Evolutionary conservation across 2,797 vertebrate species (phyloP).

Genomic region (Darevskia mixta): DNA sequence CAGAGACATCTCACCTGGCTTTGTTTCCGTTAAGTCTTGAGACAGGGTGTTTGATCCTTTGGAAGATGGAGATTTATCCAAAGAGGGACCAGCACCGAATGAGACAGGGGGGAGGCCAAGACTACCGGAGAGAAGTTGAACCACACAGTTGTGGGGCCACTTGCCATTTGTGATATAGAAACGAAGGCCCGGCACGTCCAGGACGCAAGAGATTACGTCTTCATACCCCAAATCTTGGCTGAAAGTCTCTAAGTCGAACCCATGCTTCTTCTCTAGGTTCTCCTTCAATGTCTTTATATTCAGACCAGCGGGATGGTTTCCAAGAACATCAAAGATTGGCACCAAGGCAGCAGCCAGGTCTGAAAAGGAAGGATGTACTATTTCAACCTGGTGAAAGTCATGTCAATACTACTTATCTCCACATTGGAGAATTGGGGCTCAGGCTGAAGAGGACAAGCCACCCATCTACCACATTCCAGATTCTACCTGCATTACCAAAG

Average conservation of each 20-base stretch:
- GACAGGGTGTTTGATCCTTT: background rate
- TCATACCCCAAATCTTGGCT: background rate
- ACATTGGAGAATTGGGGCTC: no score
- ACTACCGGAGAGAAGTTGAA: background rate
- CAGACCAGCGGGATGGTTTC: background rate
- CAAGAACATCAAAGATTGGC: background rate
- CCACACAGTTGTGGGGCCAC: background rate
- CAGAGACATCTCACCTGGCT: background rate
- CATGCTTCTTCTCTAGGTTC: background rate
- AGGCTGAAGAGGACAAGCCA: background rate
- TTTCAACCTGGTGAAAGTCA: no score
- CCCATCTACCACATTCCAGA: background rate
- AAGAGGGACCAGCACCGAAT: background rate
- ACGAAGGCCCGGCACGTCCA: constrained; percentile 1
- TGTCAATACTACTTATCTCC: no score
- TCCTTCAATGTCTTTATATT: background rate
- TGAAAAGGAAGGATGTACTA: background rate
- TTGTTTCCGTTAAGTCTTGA: background rate
- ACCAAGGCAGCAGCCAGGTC: background rate
- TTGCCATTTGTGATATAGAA: background rate
- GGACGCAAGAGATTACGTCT: background rate
- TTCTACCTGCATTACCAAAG: background rate
- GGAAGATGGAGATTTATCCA: background rate
- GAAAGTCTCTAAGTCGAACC: constrained; percentile 7
- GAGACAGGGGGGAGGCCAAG: no score